A percentile compares a stretch with the other conserved stretches of the same genome.
These are phyloP conservation scores for Anisognathus igniventris DNA, from an alignment of 2,797 vertebrate species.

Conservation along the genomic window DNA sequence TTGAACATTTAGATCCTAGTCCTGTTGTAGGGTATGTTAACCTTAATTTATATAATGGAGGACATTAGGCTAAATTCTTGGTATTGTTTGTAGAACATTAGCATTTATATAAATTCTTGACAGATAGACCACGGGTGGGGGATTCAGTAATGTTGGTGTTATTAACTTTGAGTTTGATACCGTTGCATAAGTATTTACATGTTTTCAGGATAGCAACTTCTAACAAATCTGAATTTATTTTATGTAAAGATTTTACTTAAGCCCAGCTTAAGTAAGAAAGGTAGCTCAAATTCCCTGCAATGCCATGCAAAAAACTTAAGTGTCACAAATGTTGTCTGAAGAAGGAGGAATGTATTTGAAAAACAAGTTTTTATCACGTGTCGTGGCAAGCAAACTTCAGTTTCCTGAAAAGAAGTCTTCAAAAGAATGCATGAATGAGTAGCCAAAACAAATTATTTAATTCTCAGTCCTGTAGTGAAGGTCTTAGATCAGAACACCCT, in stretches of 20 bases:
- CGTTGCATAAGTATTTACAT: background rate
- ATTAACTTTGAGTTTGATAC: background rate
- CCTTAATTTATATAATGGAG: background rate
- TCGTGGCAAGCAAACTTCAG: background rate
- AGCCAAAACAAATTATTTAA: background rate
- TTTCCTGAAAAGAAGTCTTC: background rate
- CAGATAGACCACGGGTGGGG: accelerated
- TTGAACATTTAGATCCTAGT: background rate
- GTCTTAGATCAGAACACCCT: background rate
- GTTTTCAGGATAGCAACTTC: background rate
- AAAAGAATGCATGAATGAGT: background rate
- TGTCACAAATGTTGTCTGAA: background rate
- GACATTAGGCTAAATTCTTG: background rate
- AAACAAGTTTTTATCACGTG: background rate
- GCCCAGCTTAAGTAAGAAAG: background rate
- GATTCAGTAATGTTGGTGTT: background rate
- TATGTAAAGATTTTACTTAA: background rate
- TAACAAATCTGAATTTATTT: background rate
- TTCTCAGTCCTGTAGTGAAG: background rate
- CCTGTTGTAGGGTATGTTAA: background rate
- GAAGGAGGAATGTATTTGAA: background rate
- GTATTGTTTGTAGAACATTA: background rate
- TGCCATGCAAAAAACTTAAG: background rate
- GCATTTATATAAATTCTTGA: background rate
- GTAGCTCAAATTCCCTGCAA: background rate